Evolutionary conservation across 2,113 vertebrate genomes (phyloP).

Genomic region (Tyrannus savana): DNA sequence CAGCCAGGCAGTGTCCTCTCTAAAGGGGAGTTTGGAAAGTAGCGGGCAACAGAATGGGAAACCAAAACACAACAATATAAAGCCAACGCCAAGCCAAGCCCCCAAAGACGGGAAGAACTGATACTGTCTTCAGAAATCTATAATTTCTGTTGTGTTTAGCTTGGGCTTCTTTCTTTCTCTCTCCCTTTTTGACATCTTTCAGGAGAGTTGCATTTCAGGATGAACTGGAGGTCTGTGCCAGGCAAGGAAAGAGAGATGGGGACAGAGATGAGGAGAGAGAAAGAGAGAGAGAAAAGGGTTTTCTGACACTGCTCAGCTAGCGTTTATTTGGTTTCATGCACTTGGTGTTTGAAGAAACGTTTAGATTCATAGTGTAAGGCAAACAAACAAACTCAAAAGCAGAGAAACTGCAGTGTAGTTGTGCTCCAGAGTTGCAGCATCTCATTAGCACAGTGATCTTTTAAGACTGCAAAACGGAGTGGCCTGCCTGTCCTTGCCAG

Average conservation of each 20-base stretch:
- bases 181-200: background rate
- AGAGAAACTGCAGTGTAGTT: background rate
- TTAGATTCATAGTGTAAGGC: slow-evolving; percentile 19
- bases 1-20: background rate
- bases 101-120: background rate
- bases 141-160: background rate
- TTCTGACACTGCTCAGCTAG: slow-evolving; percentile 16
- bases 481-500: slow-evolving; percentile 33
- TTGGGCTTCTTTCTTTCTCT: background rate
- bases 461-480: background rate
- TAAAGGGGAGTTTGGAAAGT: slow-evolving; percentile 1
- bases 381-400: slow-evolving; percentile 36
- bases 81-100: background rate
- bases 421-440: slow-evolving; percentile 9
- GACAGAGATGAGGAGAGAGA: background rate
- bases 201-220: slow-evolving; percentile 6
- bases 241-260: background rate
- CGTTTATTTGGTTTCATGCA: slow-evolving; percentile 49
- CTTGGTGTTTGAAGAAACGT: background rate
- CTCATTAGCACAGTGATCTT: background rate
- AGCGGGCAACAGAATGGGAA: background rate
- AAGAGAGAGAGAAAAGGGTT: background rate
- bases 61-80: background rate
- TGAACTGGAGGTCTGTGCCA: background rate
- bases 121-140: slow-evolving; percentile 9